These are phyloP conservation scores for Agrilus mali DNA, from an alignment of 2,888 invertebrate species.

Conservation along the genomic window DNA sequence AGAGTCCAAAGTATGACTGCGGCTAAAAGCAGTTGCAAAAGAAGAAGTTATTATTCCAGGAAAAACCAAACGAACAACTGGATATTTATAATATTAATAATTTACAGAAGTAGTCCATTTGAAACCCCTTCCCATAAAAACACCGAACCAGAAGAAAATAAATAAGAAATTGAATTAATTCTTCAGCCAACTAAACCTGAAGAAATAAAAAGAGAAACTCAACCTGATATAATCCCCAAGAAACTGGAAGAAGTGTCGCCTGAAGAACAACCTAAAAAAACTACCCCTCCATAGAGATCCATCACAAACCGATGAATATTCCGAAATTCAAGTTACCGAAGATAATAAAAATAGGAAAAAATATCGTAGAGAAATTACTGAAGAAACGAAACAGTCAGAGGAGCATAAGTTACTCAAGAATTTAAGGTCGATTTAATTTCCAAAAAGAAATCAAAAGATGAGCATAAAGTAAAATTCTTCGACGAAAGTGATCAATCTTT, in stretches of 20 bases:
- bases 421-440: slow-evolving; percentile 43
- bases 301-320: too few species aligned
- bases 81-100: slow-evolving; percentile 26
- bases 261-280: slow-evolving; percentile 11
- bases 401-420: slow-evolving; percentile 37
- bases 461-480: slow-evolving; percentile 33
- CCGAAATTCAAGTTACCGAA: too few species aligned
- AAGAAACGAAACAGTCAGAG: slow-evolving; percentile 21
- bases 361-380: slow-evolving; percentile 11
- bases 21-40: slow-evolving; percentile 18
- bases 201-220: slow-evolving; percentile 13
- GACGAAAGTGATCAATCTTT: slow-evolving; percentile 42
- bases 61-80: slow-evolving; percentile 18
- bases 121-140: slow-evolving; percentile 28
- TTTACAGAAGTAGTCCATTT: slow-evolving; percentile 24
- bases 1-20: slow-evolving; percentile 16
- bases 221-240: slow-evolving; percentile 18
- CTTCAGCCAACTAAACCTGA: slow-evolving; percentile 14
- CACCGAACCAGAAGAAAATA: slow-evolving; percentile 27
- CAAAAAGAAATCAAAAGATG: slow-evolving; percentile 35
- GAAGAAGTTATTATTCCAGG: neutral
- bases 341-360: neutral
- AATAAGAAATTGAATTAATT: slow-evolving; percentile 40
- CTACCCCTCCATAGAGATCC: slow-evolving; percentile 6
- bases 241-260: slow-evolving; percentile 11